Base-by-base conservation (phyloP, 2,888 invertebrate species). In the Pristionchus mayeri region DNA sequence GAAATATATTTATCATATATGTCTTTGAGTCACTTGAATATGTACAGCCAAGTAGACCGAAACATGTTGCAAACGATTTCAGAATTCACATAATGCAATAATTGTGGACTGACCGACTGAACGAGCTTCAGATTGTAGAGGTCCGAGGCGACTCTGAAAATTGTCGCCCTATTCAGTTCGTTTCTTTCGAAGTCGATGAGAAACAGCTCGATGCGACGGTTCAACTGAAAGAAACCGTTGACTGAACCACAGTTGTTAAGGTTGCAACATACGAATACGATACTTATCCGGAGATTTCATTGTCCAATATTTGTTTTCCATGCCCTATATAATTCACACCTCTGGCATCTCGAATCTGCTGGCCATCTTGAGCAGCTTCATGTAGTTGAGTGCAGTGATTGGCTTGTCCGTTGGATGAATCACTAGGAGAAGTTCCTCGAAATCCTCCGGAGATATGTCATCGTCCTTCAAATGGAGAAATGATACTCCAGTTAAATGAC, bases 311-410 rank as follows among this genome's bases (percentile, higher is more conserved):
- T n/a, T n/a, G n/a, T n/a, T n/a, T n/a, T n/a, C n/a, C n/a, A n/a
- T n/a, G n/a, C n/a, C n/a, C n/a, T n/a, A n/a, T n/a, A n/a, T n/a
- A n/a, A 13, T 3, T 7, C 52, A 21, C 7, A 60, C 60, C 60
- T 60, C 27, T 3, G 60, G 60, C 60, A 60, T 60, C 60, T 60
- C 60, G 60, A 60, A 60, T 60, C 60, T 60, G 30, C 60, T 60
- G 6, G 60, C 60, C 27, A 60, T 3, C 60, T 27, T 24, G 2
- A 60, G 60, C 60, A 60, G 27, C 27, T 27, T 60, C 27, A 27
- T 60, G 27, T 60, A 60, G 60, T 60, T 60, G 6, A 27, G 60
- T 3, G 30, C 27, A 7, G 60, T 27, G 60, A 60, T 60, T 24
- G 60, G 60, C 60, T 60, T 60, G 60, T 60, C 60, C 3, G 27